These are phyloP conservation scores for Nasonia longicornis DNA, from an alignment of 1,140 invertebrate species.

Conservation along the genomic window DNA sequence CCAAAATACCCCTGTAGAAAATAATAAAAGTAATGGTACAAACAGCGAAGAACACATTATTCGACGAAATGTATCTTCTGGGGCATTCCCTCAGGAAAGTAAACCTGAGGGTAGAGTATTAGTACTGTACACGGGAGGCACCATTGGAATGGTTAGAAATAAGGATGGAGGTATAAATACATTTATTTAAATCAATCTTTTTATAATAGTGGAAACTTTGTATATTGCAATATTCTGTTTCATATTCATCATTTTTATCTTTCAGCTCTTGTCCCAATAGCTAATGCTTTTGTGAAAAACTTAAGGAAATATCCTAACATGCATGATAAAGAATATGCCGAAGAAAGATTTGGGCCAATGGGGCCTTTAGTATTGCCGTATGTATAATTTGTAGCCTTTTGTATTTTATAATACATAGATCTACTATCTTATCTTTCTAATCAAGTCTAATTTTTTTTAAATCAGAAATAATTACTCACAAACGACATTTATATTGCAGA, in stretches of 20 bases:
- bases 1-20: neutral
- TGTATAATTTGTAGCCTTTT: conserved; percentile 62
- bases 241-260: conserved; percentile 47
- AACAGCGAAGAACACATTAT: neutral
- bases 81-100: conserved; percentile 47
- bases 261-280: conserved; percentile 74
- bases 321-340: conserved; percentile 77
- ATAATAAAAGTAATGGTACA: neutral
- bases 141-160: conserved; percentile 89
- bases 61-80: conserved; percentile 42
- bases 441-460: neutral
- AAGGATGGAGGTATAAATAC: conserved; percentile 73
- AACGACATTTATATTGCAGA: conserved; percentile 50
- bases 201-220: neutral
- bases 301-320: conserved; percentile 79
- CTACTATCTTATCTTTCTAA: neutral
- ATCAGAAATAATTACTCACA: neutral
- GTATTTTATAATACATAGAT: neutral
- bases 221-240: no score
- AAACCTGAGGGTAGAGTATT: conserved; percentile 70
- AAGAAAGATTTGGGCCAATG: conserved; percentile 70
- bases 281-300: conserved; percentile 73
- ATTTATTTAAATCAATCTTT: conserved; percentile 27
- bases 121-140: conserved; percentile 89
- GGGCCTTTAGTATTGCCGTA: conserved; percentile 78